Evolutionary conservation across 2,888 invertebrate species (phyloP).

Genomic region (Bellardia pandia): DNA sequence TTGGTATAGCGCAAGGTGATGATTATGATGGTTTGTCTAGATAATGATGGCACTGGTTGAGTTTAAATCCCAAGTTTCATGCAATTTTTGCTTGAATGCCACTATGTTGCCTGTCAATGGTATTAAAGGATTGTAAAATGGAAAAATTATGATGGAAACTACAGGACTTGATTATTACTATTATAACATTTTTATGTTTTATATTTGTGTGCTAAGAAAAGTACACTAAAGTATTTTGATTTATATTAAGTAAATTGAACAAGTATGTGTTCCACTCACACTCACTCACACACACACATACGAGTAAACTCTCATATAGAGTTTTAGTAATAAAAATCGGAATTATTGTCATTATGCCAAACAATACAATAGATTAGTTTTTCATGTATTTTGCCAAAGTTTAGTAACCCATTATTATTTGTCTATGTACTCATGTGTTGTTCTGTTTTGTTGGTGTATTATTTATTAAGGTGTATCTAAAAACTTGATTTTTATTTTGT

Average conservation of each 20-base stretch:
- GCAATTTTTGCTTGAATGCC: slow-evolving; percentile 42
- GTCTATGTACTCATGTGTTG: slow-evolving; percentile 45
- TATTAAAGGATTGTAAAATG: slow-evolving; percentile 61
- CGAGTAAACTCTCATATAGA: slow-evolving; percentile 10
- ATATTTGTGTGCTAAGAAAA: slow-evolving; percentile 36
- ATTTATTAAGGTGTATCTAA: slow-evolving; percentile 23
- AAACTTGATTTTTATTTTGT: not conserved
- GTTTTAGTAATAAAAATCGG: slow-evolving; percentile 55
- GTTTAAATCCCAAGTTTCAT: slow-evolving; percentile 59
- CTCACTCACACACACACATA: not conserved
- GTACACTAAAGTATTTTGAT: slow-evolving; percentile 51
- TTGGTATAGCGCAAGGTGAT: not conserved
- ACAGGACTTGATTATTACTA: slow-evolving; percentile 46
- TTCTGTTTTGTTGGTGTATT: slow-evolving; percentile 20
- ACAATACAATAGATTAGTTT: slow-evolving; percentile 66
- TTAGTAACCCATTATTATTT: slow-evolving; percentile 70
- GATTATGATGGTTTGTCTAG: slow-evolving; percentile 59
- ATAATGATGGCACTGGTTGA: slow-evolving; percentile 65
- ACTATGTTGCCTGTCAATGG: slow-evolving; percentile 58
- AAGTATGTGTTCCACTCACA: not conserved
- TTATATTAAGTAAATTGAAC: slow-evolving; percentile 50
- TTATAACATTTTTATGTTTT: not conserved
- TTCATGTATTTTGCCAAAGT: slow-evolving; percentile 68
- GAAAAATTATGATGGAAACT: slow-evolving; percentile 45
- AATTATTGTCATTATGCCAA: slow-evolving; percentile 70